Conservation (phyloP, 2,113 vertebrate genomes). For the Antigone vipio region DNA sequence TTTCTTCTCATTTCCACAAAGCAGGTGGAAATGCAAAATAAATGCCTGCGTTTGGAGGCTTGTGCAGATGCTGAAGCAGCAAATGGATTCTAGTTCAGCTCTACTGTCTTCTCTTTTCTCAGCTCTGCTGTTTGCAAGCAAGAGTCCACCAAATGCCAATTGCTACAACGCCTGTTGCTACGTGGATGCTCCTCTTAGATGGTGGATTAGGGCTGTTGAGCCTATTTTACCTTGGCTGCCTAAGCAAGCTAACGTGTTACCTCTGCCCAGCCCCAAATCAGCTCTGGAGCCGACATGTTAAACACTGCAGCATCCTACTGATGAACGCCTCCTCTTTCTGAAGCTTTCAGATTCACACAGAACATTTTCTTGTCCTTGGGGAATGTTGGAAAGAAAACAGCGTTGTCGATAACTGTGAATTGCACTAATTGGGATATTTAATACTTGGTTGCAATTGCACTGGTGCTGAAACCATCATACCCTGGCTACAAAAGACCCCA, state of each 20-base stretch:
- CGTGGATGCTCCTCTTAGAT: rapidly evolving
- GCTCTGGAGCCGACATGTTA: background rate
- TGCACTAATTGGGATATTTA: conserved; percentile 55
- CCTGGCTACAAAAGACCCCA: conserved; percentile 22
- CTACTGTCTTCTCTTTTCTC: background rate
- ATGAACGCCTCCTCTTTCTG: background rate
- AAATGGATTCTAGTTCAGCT: too few species aligned
- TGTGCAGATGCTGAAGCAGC: background rate
- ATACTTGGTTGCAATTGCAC: conserved; percentile 14
- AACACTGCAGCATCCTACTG: background rate
- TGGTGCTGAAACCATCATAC: conserved; percentile 27
- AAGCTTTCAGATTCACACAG: background rate
- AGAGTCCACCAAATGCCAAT: background rate
- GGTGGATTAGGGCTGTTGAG: background rate
- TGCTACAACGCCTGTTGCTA: background rate
- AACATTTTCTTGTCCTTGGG: background rate
- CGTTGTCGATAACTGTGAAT: background rate
- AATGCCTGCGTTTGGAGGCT: background rate
- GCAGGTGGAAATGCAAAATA: background rate
- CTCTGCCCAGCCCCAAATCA: background rate
- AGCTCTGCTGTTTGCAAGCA: background rate
- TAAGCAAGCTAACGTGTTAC: background rate
- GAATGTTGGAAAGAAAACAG: conserved; percentile 6
- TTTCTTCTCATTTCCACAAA: background rate
- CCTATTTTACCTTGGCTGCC: background rate